Evolutionary conservation across 1,140 invertebrate genomes (phyloP), one percentile per base, ranked within the genome.

Genomic region (Brachionus plicatilis): DNA sequence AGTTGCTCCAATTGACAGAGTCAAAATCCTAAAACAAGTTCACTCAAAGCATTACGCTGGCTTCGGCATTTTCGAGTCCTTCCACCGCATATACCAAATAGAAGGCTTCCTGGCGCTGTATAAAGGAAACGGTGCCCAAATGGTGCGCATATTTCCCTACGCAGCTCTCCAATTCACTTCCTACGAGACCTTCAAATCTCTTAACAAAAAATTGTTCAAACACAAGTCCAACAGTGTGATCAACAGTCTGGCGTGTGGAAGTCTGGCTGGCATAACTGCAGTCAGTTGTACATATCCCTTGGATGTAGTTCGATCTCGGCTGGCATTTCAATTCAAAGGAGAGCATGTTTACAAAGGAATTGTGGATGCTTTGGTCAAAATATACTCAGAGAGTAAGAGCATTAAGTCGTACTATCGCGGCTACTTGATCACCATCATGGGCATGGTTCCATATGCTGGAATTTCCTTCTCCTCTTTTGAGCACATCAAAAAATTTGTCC

Each of bases 381-480:
- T 82, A 45, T 68, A 82, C 14, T 17, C 53, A 8, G 79, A 82
- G 53, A 65, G 37, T 5, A 65, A 65, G 33, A 24, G 37, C 20
- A 65, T 82, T 9, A 60, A 9, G 11, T 82, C 79, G 12, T 92
- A 98, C 50, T 99, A 96, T 88, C 90, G 93, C 85, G 97, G 97
- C 0, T 96, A 95, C 88, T 91, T 93, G 43, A 94, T 96, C 1
- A 98, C 97, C 0, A 92, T 99, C 20, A 88, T 96, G 1, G 97
- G 97, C 2, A 95, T 97, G 0, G 94, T 99, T 87, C 96, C 96
- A 0, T 99, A 99, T 90, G 96, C 97, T 11, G 97, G 97, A 9
- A 94, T 94, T 68, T 96, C 95, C 56, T 99, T 99, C 90, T 98
- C 95, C 88, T 98, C 96, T 0, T 99, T 97, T 89, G 97, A 99